phyloP scores from a whole-genome alignment of 2,113 vertebrate species.

The Dipodomys ordii region DNA sequence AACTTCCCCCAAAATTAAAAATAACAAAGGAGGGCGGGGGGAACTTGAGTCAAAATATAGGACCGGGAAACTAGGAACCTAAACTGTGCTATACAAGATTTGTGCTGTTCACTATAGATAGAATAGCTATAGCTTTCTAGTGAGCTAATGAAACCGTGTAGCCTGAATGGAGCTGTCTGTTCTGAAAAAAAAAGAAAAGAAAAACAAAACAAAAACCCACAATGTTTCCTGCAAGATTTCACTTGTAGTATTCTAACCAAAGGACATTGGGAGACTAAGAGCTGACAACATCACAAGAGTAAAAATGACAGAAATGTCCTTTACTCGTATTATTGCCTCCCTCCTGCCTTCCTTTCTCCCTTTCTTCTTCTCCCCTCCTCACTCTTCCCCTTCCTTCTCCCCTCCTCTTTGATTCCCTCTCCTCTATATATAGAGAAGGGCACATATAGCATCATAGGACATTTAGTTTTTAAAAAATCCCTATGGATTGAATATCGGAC shows the following conservation, averaged over 20 bases:
- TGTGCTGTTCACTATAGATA: neutral
- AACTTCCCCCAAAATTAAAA: neutral
- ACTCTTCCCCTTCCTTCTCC: no score
- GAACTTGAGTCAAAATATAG: slow-evolving; percentile 8
- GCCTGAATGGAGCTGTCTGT: neutral
- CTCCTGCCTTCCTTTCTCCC: no score
- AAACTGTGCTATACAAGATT: fast-evolving
- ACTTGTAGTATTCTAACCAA: slow-evolving; percentile 14
- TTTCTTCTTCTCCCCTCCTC: no score
- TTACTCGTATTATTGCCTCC: neutral
- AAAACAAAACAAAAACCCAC: neutral
- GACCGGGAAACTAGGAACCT: neutral
- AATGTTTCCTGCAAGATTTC: slow-evolving; percentile 2
- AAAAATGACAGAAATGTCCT: neutral
- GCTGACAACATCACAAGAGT: neutral
- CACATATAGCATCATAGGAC: neutral
- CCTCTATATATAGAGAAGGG: neutral
- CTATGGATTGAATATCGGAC: neutral
- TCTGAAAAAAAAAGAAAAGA: neutral
- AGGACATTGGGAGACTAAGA: neutral
- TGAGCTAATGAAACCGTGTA: neutral
- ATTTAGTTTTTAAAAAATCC: neutral
- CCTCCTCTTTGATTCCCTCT: no score
- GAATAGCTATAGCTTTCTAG: neutral
- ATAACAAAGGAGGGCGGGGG: neutral